phyloP scores from a whole-genome alignment of 2,888 invertebrate species.

The Argyresthia albistria region DNA sequence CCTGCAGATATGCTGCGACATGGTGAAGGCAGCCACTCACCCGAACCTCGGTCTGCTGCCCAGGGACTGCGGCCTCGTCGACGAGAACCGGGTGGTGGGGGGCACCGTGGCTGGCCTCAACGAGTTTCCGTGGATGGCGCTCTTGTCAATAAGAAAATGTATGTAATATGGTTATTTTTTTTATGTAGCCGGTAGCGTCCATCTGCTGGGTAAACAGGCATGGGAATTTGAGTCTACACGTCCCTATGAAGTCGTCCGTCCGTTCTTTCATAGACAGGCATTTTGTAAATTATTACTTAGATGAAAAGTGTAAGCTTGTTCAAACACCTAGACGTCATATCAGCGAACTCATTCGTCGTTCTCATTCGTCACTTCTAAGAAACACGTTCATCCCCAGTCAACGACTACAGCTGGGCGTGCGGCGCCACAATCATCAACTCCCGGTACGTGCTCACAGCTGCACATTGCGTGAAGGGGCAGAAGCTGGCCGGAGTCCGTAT shows the following conservation, averaged over 20 bases:
- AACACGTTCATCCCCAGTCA: not conserved
- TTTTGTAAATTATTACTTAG: too few relatives aligned
- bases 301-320: too few relatives aligned
- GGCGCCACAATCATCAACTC: slow-evolving; percentile 47
- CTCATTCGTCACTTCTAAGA: too few relatives aligned
- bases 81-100: slow-evolving; percentile 52
- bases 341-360: too few relatives aligned
- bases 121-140: slow-evolving; percentile 76
- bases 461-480: slow-evolving; percentile 36
- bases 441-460: slow-evolving; percentile 48
- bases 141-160: slow-evolving; percentile 55
- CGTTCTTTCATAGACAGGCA: too few relatives aligned
- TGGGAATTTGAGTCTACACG: not conserved
- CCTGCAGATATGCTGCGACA: slow-evolving; percentile 62
- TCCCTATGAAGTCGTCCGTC: too few relatives aligned
- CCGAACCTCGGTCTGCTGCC: slow-evolving; percentile 8
- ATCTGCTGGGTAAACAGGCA: too few relatives aligned
- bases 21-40: slow-evolving; percentile 25
- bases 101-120: slow-evolving; percentile 59
- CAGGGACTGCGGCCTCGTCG: slow-evolving; percentile 49
- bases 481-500: slow-evolving; percentile 27
- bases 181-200: too few relatives aligned
- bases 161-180: not conserved
- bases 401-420: slow-evolving; percentile 31
- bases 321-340: too few relatives aligned